phyloP scores from a whole-genome alignment of 2,888 invertebrate species.

The Drosophila lutescens region DNA sequence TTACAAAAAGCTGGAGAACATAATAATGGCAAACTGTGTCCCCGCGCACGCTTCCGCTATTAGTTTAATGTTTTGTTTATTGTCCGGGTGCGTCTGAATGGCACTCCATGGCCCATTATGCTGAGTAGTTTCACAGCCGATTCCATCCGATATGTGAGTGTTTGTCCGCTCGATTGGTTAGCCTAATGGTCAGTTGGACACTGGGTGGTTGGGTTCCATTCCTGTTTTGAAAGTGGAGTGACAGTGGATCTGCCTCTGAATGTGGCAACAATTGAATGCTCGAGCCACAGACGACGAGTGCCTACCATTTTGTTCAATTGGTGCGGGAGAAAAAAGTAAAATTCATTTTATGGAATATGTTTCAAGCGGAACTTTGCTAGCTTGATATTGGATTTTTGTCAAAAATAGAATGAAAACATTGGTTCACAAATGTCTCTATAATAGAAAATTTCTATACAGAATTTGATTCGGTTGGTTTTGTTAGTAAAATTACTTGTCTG shows the following conservation, averaged over 20 bases:
- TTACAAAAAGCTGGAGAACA: constrained; percentile 49
- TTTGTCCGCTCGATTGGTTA: constrained; percentile 59
- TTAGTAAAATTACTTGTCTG: too few relatives aligned
- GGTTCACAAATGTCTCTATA: neutral
- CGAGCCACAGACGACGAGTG: constrained; percentile 10
- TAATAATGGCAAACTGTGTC: constrained; percentile 31
- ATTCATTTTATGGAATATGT: constrained; percentile 52
- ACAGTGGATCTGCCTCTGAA: constrained; percentile 20
- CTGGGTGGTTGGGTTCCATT: constrained; percentile 13
- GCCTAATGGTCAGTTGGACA: constrained; percentile 50
- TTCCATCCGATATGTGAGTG: constrained; percentile 37
- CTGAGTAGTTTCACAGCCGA: constrained; percentile 76
- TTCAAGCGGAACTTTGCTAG: constrained; percentile 41
- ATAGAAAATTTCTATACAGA: too few relatives aligned
- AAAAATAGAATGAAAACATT: neutral
- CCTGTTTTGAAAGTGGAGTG: constrained; percentile 9
- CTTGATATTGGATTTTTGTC: constrained; percentile 21
- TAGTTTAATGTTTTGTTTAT: constrained; percentile 79
- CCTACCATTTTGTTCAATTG: constrained; percentile 72
- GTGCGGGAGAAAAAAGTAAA: constrained; percentile 60
- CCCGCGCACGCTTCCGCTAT: constrained; percentile 65
- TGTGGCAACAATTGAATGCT: constrained; percentile 23
- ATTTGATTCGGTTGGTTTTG: too few relatives aligned
- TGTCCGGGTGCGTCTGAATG: constrained; percentile 75
- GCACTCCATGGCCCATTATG: constrained; percentile 76